A percentile compares a stretch with the other conserved stretches of the same genome.
These are phyloP conservation scores for Girardia tigrina DNA, from an alignment of 2,888 invertebrate species.

Conservation along the genomic window DNA sequence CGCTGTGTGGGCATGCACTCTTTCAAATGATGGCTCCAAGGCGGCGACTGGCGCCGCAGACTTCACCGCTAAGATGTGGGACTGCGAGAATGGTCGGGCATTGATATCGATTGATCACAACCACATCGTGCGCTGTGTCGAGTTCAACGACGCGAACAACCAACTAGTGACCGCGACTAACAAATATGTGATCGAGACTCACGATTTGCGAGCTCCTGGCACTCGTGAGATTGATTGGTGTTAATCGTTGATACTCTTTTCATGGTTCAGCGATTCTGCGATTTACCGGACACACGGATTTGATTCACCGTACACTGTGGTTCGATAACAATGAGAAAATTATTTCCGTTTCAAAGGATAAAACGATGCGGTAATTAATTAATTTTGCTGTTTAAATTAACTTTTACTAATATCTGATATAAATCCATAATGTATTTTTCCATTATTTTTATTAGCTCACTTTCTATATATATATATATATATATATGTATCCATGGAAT, in stretches of 20 bases:
- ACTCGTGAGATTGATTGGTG: too few species aligned
- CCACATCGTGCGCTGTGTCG: conserved; percentile 87
- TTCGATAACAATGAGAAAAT: conserved; percentile 67
- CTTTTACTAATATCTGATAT: too few species aligned
- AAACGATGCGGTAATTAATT: conserved; percentile 65
- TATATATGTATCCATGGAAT: too few species aligned
- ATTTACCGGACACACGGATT: conserved; percentile 69
- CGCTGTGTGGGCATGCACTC: conserved; percentile 91
- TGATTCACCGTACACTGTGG: conserved; percentile 71
- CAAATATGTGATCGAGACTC: conserved; percentile 78
- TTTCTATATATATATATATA: too few species aligned
- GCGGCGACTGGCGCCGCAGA: conserved; percentile 93
- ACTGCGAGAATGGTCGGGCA: conserved; percentile 79
- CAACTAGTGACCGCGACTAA: conserved; percentile 78
- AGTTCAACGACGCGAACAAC: conserved; percentile 69
- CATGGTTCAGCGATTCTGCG: conserved; percentile 59
- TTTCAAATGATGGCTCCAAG: conserved; percentile 72
- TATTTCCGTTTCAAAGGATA: conserved; percentile 80
- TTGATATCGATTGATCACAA: conserved; percentile 81
- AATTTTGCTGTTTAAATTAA: too few species aligned
- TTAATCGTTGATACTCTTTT: too few species aligned
- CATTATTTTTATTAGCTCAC: too few species aligned
- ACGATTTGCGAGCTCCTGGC: conserved; percentile 58
- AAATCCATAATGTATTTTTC: too few species aligned
- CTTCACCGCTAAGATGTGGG: conserved; percentile 74